Base-by-base conservation (phyloP, 2,797 vertebrate genomes). In the Dromococcyx pavoninus region DNA sequence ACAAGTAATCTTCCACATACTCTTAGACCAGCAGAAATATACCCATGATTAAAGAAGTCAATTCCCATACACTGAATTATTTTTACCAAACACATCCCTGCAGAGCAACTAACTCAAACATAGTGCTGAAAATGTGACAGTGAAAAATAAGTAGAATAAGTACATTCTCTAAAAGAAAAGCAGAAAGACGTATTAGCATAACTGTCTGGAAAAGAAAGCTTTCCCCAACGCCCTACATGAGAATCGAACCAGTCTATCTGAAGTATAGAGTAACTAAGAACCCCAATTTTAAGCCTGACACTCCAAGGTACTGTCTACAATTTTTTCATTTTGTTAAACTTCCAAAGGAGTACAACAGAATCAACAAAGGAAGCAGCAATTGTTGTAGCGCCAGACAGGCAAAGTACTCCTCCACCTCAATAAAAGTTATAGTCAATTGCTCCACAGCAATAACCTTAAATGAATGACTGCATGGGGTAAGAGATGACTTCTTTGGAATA, bases 1-100 rank as follows among this genome's bases (percentile, higher is more conserved):
- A 19, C 27, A 88, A 93, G 72, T 7, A 65, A 93, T 32, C 43
- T 89, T 83, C 57, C 41, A 41, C 13, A 78, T 78, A 64, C 48
- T 32, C 50, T 32, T 41, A 75, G 41, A 48, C 22, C 28, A 57
- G 60, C 4, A 84, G 70, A 91, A 91, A 91, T 62, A 86, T 35
- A 90, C 60, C 58, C 50, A 72, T 57, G 76, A 82, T 13, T 75
- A 88, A 87, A 89, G 54, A 67, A 74, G 43, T 61, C 44, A 57
- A 94, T 92, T 93, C 77, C 75, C 71, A 74, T 67, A 78, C 46
- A 77, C 44, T 1, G 14, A 93, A 69, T 94, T 96, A 95, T 85
- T 94, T 87, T 94, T 77, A 74, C 72, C 51, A 69, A 92, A 72
- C 10, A 22, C 35, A 67, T 32, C 78, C 57, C 44, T 22, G 25